Base-by-base conservation (phyloP, 2,797 vertebrate species). In the Trichosurus vulpecula region DNA sequence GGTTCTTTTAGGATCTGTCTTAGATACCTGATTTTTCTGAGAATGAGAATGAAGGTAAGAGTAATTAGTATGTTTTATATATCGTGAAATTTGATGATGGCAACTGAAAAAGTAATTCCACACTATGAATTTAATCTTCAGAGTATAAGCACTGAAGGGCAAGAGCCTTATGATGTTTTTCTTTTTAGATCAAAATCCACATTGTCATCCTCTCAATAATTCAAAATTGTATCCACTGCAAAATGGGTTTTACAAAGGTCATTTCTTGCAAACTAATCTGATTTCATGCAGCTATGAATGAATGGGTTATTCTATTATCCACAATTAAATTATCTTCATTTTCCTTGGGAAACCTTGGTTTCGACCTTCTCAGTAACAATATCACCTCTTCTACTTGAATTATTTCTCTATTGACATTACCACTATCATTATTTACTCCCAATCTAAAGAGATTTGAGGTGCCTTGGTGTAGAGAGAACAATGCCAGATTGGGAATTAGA, bases 151-250 rank as follows among this genome's bases (percentile, higher is more conserved):
- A 13, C 30, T 54, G 13, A 56, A 94, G 89, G 22, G 25, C 90
- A 96, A 51, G 91, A 47, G 35, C 14, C 12, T 25, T 66, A 8
- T 52, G 87, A 91, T 94, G n/a, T 4, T 93, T 61, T 10, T 4
- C 0, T 95, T 66, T 94, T 96, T 93, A 54, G 81, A 93, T 81
- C 5, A 25, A 12, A 94, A 96, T 93, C 95, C 30, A 93, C 95
- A 91, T 91, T 95, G 94, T 51, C 51, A 5, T 94, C 55, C 53
- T 92, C 12, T 5, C 41, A 92, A 74, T 66, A 95, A 35, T 90
- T 91, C 66, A 57, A 31, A 6, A 74, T 29, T 90, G 47, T 91
- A 74, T 94, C 41, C 41, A 54, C 4, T 92, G 54, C 91, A 87
- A 90, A 90, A 90, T 14, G 41, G 52, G 3, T 41, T 91, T 96